Evolutionary conservation across 2,888 invertebrate species (phyloP), one percentile per base, ranked within the genome.

Genomic region (Hydropsyche betteni): DNA sequence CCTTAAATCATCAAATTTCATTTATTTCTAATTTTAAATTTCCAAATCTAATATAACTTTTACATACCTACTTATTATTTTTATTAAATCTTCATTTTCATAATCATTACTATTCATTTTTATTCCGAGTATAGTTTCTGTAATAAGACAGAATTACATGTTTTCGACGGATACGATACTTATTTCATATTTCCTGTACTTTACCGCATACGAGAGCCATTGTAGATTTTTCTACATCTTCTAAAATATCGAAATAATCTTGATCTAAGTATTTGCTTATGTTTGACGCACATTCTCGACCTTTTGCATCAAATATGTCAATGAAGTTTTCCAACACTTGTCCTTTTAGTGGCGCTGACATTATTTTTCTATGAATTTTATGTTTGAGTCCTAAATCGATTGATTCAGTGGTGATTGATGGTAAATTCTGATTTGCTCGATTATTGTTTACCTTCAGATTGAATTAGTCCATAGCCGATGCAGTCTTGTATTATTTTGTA

Each of bases 391-490:
- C 10, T 44, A 44, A 44, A 8, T 44, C 10, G 7, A 44, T 10
- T 4, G 10, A 4, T 8, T 0, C 6, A 44, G 10, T 44, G 44
- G 10, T 44, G 1, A 44, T 7, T 36, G 1, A 12, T 34, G 34
- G 4, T n/a, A 16, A 16, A 61, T 50, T 69, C 3, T 7, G 5
- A 10, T 12, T 5, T 16, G 10, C 24, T 44, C 44, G 6, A 34
- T 64, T 12, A 71, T 33, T 6, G 14, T 16, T 33, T 69, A 75
- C 70, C 73, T 24, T 76, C 68, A 4, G 68, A 52, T 55, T 76
- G 73, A 34, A 76, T 73, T 14, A 76, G 55, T 58, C 76, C 76
- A 38, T 38, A 52, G 36, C 76, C 76, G 33, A 76, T 76, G 33
- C 73, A 68, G 7, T 76, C 73, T n/a, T 8, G 10, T 7, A 76